A percentile compares a stretch with the other conserved stretches of the same genome.
Evolutionary conservation across 2,797 vertebrate genomes (phyloP).

Genomic region (Acanthurus lineatus): DNA sequence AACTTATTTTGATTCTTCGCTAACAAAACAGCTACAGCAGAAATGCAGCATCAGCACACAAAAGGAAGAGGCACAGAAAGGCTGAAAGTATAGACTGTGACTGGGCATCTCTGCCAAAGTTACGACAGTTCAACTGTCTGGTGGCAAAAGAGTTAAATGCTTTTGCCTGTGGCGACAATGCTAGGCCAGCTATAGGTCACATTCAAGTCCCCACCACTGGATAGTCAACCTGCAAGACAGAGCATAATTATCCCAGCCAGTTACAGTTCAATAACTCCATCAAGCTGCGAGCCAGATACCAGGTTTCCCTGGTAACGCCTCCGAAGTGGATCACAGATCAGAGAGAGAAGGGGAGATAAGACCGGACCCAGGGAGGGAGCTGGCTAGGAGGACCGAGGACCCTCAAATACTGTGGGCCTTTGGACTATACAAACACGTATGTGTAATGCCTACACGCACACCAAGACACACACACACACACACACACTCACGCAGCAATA

Average conservation of each 20-base stretch:
- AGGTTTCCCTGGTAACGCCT: slow-evolving; percentile 95
- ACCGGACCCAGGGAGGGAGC: slow-evolving; percentile 42
- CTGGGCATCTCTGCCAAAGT: slow-evolving; percentile 2
- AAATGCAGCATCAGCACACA: not conserved
- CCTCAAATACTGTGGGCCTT: slow-evolving; percentile 53
- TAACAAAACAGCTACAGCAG: slow-evolving; percentile 1
- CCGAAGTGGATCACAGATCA: slow-evolving; percentile 88
- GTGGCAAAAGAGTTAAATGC: slow-evolving; percentile 89
- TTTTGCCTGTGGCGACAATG: slow-evolving; percentile 88
- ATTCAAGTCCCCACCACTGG: slow-evolving; percentile 91
- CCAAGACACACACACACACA: not conserved
- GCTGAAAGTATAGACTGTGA: slow-evolving; percentile 16
- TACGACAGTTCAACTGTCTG: not conserved
- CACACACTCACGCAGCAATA: not conserved
- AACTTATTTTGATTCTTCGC: not conserved
- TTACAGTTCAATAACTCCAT: slow-evolving; percentile 98
- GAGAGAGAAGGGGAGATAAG: slow-evolving; percentile 84
- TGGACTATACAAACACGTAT: slow-evolving; percentile 22
- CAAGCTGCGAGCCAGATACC: slow-evolving; percentile 95
- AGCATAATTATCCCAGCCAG: slow-evolving; percentile 97
- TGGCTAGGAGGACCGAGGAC: slow-evolving; percentile 39
- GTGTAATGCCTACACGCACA: not conserved
- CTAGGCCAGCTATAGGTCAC: slow-evolving; percentile 92
- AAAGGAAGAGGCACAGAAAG: not conserved
- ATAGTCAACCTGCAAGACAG: slow-evolving; percentile 95